Conservation (phyloP, 1,140 invertebrate species). For the Lasioglossum albipes region DNA sequence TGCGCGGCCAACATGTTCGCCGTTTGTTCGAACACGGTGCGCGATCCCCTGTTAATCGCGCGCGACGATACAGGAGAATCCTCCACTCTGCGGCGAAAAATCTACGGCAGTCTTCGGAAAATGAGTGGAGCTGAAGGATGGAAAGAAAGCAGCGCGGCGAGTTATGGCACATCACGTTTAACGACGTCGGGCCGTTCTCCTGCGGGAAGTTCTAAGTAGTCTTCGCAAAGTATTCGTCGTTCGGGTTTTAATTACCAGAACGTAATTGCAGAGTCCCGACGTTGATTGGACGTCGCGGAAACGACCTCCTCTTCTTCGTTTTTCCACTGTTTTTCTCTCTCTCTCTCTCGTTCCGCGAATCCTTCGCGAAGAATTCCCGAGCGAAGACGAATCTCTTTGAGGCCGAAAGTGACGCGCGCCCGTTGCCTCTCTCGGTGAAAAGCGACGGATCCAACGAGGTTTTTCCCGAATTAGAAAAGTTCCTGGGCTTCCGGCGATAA, state of each 20-base stretch:
- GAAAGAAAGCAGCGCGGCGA: too few species aligned
- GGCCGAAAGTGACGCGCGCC: slow-evolving; percentile 34
- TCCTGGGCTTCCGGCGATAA: slow-evolving; percentile 43
- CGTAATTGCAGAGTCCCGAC: slow-evolving; percentile 36
- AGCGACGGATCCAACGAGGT: slow-evolving; percentile 15
- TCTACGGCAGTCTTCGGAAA: too few species aligned
- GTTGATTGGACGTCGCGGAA: slow-evolving; percentile 37
- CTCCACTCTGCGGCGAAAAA: too few species aligned
- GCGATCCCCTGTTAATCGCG: not conserved
- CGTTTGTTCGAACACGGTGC: not conserved
- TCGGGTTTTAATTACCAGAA: slow-evolving; percentile 44
- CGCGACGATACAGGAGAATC: not conserved
- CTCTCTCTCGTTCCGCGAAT: not conserved
- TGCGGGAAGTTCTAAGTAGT: slow-evolving; percentile 6
- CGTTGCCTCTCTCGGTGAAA: slow-evolving; percentile 21
- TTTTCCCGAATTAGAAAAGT: slow-evolving; percentile 55
- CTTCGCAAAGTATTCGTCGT: slow-evolving; percentile 36
- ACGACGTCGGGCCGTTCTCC: not conserved
- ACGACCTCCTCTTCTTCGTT: slow-evolving; percentile 2
- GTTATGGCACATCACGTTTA: not conserved
- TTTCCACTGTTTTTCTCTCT: not conserved
- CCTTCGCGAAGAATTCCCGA: not conserved
- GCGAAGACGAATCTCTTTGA: slow-evolving; percentile 37
- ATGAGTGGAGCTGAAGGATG: too few species aligned
- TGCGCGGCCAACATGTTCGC: not conserved